Conservation (phyloP, 2,113 vertebrate species). For the Boulengeromyrus knoepffleri region DNA sequence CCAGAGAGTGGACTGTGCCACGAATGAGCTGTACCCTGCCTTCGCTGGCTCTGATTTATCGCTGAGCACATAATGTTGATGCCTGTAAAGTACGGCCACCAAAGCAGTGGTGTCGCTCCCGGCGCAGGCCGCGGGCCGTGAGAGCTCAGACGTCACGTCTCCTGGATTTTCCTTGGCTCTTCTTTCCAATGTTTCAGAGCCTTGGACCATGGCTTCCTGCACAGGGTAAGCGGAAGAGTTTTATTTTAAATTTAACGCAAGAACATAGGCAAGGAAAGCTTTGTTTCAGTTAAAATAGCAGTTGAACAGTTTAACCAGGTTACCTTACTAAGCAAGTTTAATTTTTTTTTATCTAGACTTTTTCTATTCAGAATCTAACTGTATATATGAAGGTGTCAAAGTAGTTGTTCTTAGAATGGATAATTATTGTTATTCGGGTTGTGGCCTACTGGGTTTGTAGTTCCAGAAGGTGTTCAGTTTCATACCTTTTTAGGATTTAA, state of each 20-base stretch:
- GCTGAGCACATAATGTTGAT: slow-evolving; percentile 57
- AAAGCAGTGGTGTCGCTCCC: background rate
- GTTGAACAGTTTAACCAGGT: background rate
- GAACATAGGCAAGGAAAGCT: background rate
- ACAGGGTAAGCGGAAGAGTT: slow-evolving; percentile 60
- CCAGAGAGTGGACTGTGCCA: slow-evolving; percentile 50
- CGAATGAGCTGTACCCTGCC: slow-evolving; percentile 55
- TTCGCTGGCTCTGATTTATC: slow-evolving; percentile 62
- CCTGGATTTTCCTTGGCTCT: slow-evolving; percentile 49
- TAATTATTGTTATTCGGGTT: background rate
- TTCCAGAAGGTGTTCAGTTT: background rate
- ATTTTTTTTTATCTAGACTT: background rate
- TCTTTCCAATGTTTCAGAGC: slow-evolving; percentile 63
- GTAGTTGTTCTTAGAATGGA: too few species aligned
- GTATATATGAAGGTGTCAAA: background rate
- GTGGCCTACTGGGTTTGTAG: background rate
- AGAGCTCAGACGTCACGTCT: slow-evolving; percentile 43
- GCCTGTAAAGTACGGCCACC: slow-evolving; percentile 19
- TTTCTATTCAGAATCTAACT: background rate
- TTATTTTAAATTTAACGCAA: slow-evolving; percentile 20
- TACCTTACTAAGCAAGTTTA: background rate
- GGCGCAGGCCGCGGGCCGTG: slow-evolving; percentile 8
- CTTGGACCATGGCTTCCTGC: slow-evolving; percentile 65
- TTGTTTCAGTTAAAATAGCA: background rate
- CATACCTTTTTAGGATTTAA: slow-evolving; percentile 4